A percentile compares a stretch with the other conserved stretches of the same genome.
Conservation (phyloP, 2,888 invertebrate genomes). For the Zygothrica quintamaculata region DNA sequence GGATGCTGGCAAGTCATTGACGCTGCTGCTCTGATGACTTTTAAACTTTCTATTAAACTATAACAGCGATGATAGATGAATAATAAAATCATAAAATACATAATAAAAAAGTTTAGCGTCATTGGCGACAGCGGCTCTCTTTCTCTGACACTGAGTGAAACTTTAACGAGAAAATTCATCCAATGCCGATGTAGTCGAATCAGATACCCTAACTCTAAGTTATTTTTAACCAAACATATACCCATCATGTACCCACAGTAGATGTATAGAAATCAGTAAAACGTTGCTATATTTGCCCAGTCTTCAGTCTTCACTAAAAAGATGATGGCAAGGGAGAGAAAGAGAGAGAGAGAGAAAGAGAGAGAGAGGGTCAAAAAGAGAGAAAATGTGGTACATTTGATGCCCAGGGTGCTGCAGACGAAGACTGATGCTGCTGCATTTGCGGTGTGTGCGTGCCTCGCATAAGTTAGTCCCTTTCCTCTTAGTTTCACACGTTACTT, state of each 20-base stretch:
- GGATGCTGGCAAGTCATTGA: conserved; percentile 69
- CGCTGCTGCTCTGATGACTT: conserved; percentile 68
- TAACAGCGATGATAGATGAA: conserved; percentile 79
- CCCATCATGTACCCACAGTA: too few species aligned
- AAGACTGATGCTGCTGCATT: conserved; percentile 78
- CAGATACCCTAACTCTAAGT: background rate
- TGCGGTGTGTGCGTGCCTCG: conserved; percentile 79
- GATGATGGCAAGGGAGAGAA: too few species aligned
- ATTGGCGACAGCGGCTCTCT: conserved; percentile 64
- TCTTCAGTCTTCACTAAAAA: too few species aligned
- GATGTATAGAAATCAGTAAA: conserved; percentile 56
- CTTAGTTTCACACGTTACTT: background rate
- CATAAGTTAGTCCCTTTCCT: conserved; percentile 67
- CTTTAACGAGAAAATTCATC: conserved; percentile 33
- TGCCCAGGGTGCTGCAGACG: conserved; percentile 67
- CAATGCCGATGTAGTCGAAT: conserved; percentile 7
- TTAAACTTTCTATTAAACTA: conserved; percentile 80
- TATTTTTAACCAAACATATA: too few species aligned
- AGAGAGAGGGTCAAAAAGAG: too few species aligned
- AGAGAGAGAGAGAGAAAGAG: conserved; percentile 8
- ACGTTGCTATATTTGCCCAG: conserved; percentile 67
- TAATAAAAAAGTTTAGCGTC: conserved; percentile 75
- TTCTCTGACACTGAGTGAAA: conserved; percentile 43
- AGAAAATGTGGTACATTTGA: too few species aligned
- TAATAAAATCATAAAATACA: conserved; percentile 78